Percentiles rank a stretch among this genome's conserved stretches.
Evolutionary conservation across 2,797 vertebrate genomes (phyloP).

Genomic region (Labroides dimidiatus): DNA sequence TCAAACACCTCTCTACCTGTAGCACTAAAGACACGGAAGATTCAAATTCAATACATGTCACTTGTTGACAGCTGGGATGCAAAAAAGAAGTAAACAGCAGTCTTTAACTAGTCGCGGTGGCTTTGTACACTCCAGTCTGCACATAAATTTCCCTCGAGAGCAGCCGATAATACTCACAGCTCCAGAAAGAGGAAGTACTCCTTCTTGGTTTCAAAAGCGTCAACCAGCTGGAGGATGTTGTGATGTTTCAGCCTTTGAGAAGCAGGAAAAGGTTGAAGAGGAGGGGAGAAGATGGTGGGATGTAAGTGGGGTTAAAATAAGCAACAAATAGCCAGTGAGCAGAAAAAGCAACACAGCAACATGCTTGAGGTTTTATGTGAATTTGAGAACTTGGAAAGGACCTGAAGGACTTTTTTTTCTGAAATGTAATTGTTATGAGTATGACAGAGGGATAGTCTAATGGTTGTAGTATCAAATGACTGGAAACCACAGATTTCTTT

Average conservation of each 20-base stretch:
- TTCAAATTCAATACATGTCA: constrained; percentile 8
- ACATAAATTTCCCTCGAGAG: constrained; percentile 21
- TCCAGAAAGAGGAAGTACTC: constrained; percentile 98
- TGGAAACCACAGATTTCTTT: too few relatives aligned
- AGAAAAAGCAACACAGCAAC: neutral
- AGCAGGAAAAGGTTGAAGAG: constrained; percentile 22
- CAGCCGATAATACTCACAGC: constrained; percentile 88
- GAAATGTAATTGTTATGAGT: neutral
- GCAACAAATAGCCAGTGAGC: constrained; percentile 5
- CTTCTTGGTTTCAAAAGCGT: constrained; percentile 96
- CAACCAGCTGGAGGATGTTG: constrained; percentile 97
- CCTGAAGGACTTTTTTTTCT: too few relatives aligned
- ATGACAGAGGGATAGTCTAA: too few relatives aligned
- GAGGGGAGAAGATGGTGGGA: neutral
- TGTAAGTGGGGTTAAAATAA: constrained; percentile 23
- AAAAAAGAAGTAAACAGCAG: constrained; percentile 7
- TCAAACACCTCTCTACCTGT: constrained; percentile 98
- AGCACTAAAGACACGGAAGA: constrained; percentile 84
- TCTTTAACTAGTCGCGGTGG: constrained; percentile 6
- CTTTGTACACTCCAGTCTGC: neutral
- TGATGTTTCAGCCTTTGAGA: constrained; percentile 95
- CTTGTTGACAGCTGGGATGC: constrained; percentile 9
- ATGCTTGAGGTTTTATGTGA: neutral
- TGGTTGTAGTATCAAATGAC: too few relatives aligned
- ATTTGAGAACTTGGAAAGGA: neutral